Evolutionary conservation across 1,140 invertebrate genomes (phyloP), one percentile per base, ranked within the genome.

Genomic region (Lamellibrachia luymesi): DNA sequence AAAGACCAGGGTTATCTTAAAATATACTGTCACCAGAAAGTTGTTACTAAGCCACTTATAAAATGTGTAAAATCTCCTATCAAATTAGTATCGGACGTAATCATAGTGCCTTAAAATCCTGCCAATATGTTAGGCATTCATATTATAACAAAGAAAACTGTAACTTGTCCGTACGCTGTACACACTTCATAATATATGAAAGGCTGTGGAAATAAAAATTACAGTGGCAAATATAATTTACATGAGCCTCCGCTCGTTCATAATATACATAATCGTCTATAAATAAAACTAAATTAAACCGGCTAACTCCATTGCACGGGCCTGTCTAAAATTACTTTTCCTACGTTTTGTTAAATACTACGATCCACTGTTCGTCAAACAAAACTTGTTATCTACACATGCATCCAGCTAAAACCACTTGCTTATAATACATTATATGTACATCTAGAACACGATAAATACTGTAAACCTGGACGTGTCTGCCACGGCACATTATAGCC

Each of bases 251-350:
- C 13, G 64, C 64, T 22, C 13, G 17, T 80, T 80, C 64, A 80
- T 80, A 80, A 80, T 80, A 80, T 80, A 80, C 64, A 80, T 80
- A 80, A 80, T 80, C 64, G 64, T 80, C 64, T 80, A 80, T 80
- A 56, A 56, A 56, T 56, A 80, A 80, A 80, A 80, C 64, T 80
- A 80, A 22, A 80, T 80, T 80, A 80, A 80, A 80, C 64, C 64
- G 13, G 64, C 64, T 80, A 80, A 80, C 64, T 80, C 64, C 64
- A 80, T 80, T 80, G 64, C 64, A 80, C 64, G 64, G 64, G 64
- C 13, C 64, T 10, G 64, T 10, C 64, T 80, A 80, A 80, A 80
- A 80, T 80, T 80, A 80, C 7, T 80, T 8, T 80, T 22, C 64
- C 64, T 80, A 80, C 1, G 64, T 80, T 80, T 22, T 80, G 64